Evolutionary conservation across 1,140 invertebrate genomes (phyloP).

Genomic region (Anadara kagoshimensis): DNA sequence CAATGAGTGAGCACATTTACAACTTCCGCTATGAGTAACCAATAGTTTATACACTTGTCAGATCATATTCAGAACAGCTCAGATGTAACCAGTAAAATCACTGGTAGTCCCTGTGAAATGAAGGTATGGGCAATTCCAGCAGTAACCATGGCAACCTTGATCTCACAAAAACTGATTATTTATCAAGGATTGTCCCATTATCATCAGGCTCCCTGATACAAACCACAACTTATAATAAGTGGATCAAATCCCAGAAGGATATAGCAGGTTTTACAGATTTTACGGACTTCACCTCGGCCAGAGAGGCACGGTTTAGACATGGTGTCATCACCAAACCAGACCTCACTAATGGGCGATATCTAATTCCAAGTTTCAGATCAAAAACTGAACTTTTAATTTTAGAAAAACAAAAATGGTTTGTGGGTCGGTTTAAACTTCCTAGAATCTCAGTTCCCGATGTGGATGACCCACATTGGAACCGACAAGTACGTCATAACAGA

Average conservation of each 20-base stretch:
- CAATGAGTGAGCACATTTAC: no score
- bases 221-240: constrained; percentile 52
- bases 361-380: constrained; percentile 45
- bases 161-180: constrained; percentile 20
- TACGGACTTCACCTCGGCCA: constrained; percentile 52
- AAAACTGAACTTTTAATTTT: constrained; percentile 45
- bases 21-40: no score
- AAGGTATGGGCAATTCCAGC: constrained; percentile 37
- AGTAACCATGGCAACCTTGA: constrained; percentile 21
- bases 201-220: constrained; percentile 37
- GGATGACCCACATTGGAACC: constrained; percentile 44
- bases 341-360: constrained; percentile 49
- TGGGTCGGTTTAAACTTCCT: constrained; percentile 43
- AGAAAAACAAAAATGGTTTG: constrained; percentile 43
- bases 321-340: constrained; percentile 58
- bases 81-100: no score
- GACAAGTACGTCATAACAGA: constrained; percentile 38
- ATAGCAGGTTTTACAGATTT: constrained; percentile 55
- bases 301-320: constrained; percentile 49
- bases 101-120: no score
- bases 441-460: constrained; percentile 38
- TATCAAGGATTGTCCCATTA: constrained; percentile 8
- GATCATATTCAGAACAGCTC: no score
- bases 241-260: constrained; percentile 47
- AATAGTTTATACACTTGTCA: no score